phyloP scores from a whole-genome alignment of 2,113 vertebrate species.

The Lynx canadensis region DNA sequence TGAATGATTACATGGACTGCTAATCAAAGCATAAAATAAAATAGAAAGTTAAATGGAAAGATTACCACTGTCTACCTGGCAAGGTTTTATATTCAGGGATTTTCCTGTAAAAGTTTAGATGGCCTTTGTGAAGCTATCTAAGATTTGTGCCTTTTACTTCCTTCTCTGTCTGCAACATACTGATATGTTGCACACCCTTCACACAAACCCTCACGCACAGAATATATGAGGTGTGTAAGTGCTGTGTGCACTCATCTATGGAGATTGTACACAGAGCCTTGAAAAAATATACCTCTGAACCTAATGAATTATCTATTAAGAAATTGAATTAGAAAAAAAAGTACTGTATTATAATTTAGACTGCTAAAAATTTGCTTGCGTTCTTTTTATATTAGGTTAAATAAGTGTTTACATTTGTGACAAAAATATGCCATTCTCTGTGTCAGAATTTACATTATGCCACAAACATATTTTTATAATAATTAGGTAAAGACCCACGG shows the following conservation, averaged over 20 bases:
- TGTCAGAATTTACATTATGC: not conserved
- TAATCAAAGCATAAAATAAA: constrained; percentile 19
- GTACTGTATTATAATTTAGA: not conserved
- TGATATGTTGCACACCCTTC: not conserved
- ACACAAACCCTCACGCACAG: not conserved
- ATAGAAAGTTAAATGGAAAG: not conserved
- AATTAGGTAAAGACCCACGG: accelerated
- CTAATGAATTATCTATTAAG: not conserved
- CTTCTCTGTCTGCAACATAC: not conserved
- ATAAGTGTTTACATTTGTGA: not conserved
- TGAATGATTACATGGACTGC: not conserved
- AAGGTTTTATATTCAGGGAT: not conserved
- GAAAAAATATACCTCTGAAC: not conserved
- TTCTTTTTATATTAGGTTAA: not conserved
- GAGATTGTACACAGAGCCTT: not conserved
- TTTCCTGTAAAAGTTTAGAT: not conserved
- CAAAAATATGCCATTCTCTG: not conserved
- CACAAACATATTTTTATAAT: not conserved
- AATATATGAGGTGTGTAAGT: not conserved
- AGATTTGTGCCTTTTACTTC: not conserved
- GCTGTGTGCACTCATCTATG: too few relatives aligned
- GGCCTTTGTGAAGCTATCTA: not conserved
- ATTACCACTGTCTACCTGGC: not conserved
- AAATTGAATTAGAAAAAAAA: not conserved
- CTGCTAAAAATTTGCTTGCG: not conserved